A percentile compares a stretch with the other conserved stretches of the same genome.
Conservation (phyloP, 2,888 invertebrate genomes). For the Dexiosoma caninum region DNA sequence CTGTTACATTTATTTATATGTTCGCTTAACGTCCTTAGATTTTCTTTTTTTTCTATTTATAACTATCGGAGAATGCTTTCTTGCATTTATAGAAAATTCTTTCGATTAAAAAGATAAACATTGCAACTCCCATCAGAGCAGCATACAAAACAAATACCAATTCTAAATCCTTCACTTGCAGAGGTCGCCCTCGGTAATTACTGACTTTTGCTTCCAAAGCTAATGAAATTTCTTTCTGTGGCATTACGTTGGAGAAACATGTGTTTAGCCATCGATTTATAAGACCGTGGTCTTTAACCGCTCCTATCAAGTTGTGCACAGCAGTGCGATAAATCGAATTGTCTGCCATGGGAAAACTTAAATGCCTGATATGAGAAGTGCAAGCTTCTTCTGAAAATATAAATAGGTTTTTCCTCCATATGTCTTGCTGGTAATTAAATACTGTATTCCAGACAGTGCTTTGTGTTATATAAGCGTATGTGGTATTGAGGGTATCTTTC, state of each 20-base stretch:
- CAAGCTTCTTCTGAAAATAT: constrained; percentile 39
- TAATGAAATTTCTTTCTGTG: background rate
- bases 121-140: background rate
- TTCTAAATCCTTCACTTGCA: constrained; percentile 36
- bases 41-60: background rate
- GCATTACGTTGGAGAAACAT: constrained; percentile 38
- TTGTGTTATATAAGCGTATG: constrained; percentile 20
- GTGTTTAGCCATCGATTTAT: constrained; percentile 51
- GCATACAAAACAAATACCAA: constrained; percentile 46
- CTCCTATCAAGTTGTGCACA: constrained; percentile 41
- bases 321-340: constrained; percentile 54
- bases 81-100: background rate
- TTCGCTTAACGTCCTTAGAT: too few relatives aligned
- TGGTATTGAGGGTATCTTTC: constrained; percentile 9
- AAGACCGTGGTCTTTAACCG: constrained; percentile 44
- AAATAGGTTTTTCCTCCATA: constrained; percentile 3
- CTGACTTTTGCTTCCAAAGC: background rate
- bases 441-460: constrained; percentile 11
- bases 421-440: constrained; percentile 11
- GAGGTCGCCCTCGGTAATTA: background rate
- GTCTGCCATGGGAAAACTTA: constrained; percentile 52
- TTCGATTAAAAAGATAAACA: constrained; percentile 35
- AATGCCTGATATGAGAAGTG: constrained; percentile 1
- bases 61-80: background rate
- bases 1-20: background rate